Conservation (phyloP, 1,140 invertebrate genomes). For the Scaptomyza montana region DNA sequence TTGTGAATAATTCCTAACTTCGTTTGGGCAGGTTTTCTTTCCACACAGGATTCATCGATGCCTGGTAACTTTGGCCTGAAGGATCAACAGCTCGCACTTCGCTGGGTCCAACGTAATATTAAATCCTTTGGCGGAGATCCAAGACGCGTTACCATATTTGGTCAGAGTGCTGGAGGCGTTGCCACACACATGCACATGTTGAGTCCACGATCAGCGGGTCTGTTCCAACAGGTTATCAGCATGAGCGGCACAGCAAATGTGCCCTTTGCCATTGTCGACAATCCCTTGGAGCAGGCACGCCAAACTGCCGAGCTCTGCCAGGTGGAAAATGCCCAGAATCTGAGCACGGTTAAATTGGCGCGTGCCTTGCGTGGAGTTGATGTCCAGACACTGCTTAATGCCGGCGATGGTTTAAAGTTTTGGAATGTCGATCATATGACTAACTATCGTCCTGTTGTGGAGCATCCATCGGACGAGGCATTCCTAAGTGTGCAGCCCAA, state of each 20-base stretch:
- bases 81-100: slow-evolving; percentile 85
- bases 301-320: slow-evolving; percentile 55
- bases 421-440: slow-evolving; percentile 84
- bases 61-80: slow-evolving; percentile 86
- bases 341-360: slow-evolving; percentile 61
- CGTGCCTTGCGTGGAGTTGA: slow-evolving; percentile 80
- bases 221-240: slow-evolving; percentile 85
- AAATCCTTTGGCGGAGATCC: slow-evolving; percentile 83
- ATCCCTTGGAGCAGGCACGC: slow-evolving; percentile 83
- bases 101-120: slow-evolving; percentile 83
- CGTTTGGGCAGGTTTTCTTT: slow-evolving; percentile 69
- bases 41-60: slow-evolving; percentile 74
- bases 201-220: slow-evolving; percentile 79
- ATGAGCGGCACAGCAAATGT: slow-evolving; percentile 87
- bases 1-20: too few species aligned
- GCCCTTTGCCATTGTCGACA: slow-evolving; percentile 86
- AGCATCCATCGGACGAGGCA: slow-evolving; percentile 54
- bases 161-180: slow-evolving; percentile 85
- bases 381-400: slow-evolving; percentile 67
- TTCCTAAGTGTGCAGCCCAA: slow-evolving; percentile 83
- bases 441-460: slow-evolving; percentile 84
- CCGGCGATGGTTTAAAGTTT: slow-evolving; percentile 74
- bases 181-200: slow-evolving; percentile 84
- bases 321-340: slow-evolving; percentile 43
- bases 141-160: slow-evolving; percentile 85